Base-by-base conservation (phyloP, 2,888 invertebrate genomes). In the Neria commutata region DNA sequence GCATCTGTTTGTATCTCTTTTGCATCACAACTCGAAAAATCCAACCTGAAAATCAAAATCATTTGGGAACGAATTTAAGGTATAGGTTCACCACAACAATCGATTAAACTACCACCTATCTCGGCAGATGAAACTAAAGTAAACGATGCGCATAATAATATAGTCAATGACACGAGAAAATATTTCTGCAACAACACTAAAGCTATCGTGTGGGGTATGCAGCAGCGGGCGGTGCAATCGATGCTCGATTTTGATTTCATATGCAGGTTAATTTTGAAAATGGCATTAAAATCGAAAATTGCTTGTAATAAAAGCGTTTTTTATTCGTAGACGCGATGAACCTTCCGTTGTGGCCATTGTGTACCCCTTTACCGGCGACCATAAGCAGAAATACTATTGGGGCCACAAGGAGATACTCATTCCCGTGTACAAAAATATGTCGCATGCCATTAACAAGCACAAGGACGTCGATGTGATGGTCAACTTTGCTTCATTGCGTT, bases 311-410 rank as follows among this genome's bases (percentile, higher is more conserved):
- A 21, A n/a, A 45, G 40, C 24, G 19, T 33, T 29, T 34, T 48
- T 54, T 62, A 16, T 83, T 94, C 94, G 19, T 95, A 98, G 83
- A 87, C 94, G 23, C 85, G 98, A 71, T 53, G 91, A 92, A 73
- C 98, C 98, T 0, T 93, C 92, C 0, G 94, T 99, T 1, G 96
- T 95, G 1, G 98, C 98, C 26, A 92, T 98, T 79, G 95, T 98
- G 33, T 99, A 99, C 83, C 99, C 99, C 0, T 97, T 99, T 83
- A 96, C 92, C 14, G 97, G 97, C 0, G 98, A 99, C 82, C 98
- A 99, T 83, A 98, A 97, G 79, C 98, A 98, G 83, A 99, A 99
- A 82, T 99, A 95, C 84, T 99, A 99, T 82, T 99, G 98, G 91
- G 99, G 99, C 1, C 98, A 99, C 83, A 96, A 98, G 79, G 98